Percentiles rank a stretch among this genome's conserved stretches.
phyloP scores from a whole-genome alignment of 2,888 invertebrate genomes.

The Antheraea assamensis region DNA sequence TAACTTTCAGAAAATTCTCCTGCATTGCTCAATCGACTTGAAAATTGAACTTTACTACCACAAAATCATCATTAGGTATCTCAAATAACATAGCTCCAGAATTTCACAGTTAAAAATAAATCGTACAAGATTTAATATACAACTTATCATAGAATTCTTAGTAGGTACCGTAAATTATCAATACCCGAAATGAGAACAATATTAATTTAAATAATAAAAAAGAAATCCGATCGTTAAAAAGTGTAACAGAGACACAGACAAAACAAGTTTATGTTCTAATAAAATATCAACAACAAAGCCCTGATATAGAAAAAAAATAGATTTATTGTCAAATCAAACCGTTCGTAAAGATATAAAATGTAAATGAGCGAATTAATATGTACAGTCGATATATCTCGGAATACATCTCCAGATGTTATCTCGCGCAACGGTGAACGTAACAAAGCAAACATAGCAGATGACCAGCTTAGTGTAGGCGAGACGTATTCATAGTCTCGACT shows the following conservation, averaged over 20 bases:
- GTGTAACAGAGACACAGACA: conserved; percentile 4
- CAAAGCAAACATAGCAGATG: conserved; percentile 49
- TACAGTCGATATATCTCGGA: conserved; percentile 43
- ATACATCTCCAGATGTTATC: conserved; percentile 51
- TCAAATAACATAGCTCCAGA: too few relatives aligned
- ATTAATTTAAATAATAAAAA: neutral
- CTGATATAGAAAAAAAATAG: conserved; percentile 28
- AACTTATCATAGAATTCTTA: neutral
- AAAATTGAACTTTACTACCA: too few relatives aligned
- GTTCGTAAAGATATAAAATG: conserved; percentile 32
- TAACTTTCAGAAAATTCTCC: too few relatives aligned
- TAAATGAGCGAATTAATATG: conserved; percentile 44
- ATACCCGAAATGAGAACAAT: neutral
- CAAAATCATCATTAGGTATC: too few relatives aligned
- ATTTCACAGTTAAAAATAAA: neutral
- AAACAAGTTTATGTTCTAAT: conserved; percentile 10
- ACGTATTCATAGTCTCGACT: conserved; percentile 20
- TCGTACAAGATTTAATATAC: neutral
- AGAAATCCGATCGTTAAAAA: conserved; percentile 5
- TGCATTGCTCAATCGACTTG: too few relatives aligned
- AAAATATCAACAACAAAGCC: conserved; percentile 26
- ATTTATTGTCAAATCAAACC: conserved; percentile 35
- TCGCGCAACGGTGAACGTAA: conserved; percentile 37
- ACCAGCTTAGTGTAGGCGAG: conserved; percentile 23
- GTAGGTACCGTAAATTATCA: neutral